phyloP scores from a whole-genome alignment of 2,113 vertebrate species.

The Cavia aperea region DNA sequence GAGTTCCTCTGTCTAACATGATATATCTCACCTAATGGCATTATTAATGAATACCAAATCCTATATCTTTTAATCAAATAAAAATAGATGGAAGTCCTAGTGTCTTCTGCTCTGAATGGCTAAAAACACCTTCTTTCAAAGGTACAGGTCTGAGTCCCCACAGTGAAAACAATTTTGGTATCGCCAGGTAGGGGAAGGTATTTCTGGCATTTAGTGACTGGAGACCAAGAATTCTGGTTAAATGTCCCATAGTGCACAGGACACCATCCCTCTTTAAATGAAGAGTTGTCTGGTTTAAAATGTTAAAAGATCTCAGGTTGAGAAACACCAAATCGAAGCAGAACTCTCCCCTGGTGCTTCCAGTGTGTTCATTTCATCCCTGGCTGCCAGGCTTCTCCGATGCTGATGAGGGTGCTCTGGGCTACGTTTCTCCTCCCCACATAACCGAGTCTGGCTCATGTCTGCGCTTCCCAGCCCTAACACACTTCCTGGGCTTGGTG shows the following conservation, averaged over 20 bases:
- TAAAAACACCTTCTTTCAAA: not conserved
- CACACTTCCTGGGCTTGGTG: not conserved
- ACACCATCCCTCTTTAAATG: too few species aligned
- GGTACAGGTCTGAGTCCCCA: not conserved
- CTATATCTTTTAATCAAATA: not conserved
- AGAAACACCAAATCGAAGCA: not conserved
- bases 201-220: not conserved
- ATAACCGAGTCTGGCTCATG: not conserved
- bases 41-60: constrained; percentile 1
- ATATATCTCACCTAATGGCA: not conserved
- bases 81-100: not conserved
- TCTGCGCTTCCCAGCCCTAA: not conserved
- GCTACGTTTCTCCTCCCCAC: not conserved
- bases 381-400: not conserved
- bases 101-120: not conserved
- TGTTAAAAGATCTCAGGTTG: not conserved
- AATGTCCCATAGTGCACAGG: not conserved
- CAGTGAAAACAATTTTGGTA: not conserved
- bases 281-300: not conserved
- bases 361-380: not conserved
- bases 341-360: not conserved
- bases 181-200: not conserved
- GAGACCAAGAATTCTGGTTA: not conserved
- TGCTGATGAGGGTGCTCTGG: fast-evolving
- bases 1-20: not conserved